Conservation (phyloP, 2,797 vertebrate species). For the Sarcophilus harrisii region DNA sequence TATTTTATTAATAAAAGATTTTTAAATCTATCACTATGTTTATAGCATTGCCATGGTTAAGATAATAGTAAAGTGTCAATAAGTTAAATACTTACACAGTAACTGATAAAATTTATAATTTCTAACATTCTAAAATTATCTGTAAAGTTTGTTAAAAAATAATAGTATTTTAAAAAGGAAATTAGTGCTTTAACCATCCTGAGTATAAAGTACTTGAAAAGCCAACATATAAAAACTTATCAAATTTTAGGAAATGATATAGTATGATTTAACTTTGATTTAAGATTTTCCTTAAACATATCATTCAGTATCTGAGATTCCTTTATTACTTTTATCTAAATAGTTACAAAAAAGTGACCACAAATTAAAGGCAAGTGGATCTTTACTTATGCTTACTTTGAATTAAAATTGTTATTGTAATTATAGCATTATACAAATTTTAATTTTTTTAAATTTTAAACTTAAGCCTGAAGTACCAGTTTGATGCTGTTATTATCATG, state of each 20-base stretch:
- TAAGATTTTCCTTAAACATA: slow-evolving; percentile 6
- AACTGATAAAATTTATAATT: neutral
- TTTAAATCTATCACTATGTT: neutral
- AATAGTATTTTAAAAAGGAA: neutral
- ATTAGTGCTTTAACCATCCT: slow-evolving; percentile 52
- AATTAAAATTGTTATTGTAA: slow-evolving; percentile 38
- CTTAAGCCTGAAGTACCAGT: no score
- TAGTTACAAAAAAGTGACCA: slow-evolving; percentile 38
- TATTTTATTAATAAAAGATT: neutral
- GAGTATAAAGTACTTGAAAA: slow-evolving; percentile 8
- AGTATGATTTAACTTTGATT: slow-evolving; percentile 21
- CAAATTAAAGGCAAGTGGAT: slow-evolving; percentile 53
- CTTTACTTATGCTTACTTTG: slow-evolving; percentile 48
- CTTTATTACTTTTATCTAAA: slow-evolving; percentile 51
- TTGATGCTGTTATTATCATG: no score
- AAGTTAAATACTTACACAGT: neutral
- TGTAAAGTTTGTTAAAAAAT: neutral
- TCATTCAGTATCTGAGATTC: slow-evolving; percentile 45
- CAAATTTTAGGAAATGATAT: slow-evolving; percentile 38
- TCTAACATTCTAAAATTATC: neutral
- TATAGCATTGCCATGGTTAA: neutral
- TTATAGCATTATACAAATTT: slow-evolving; percentile 11
- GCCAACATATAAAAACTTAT: slow-evolving; percentile 31
- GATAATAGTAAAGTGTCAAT: neutral
- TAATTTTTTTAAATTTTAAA: neutral